Evolutionary conservation across 2,113 vertebrate species (phyloP).

Genomic region (Taurulus bubalis): DNA sequence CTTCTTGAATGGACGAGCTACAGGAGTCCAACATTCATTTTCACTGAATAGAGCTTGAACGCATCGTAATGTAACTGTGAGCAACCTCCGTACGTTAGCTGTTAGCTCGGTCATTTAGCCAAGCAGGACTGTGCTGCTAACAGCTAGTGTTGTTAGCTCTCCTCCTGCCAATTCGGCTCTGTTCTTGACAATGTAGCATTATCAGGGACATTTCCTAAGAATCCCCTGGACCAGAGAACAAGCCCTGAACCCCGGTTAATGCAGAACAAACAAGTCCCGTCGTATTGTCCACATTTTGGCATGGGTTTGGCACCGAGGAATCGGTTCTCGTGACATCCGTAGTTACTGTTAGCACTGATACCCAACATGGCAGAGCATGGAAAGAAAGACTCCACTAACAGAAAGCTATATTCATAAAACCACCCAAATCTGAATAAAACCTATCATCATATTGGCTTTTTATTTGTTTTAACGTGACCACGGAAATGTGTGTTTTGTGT

Average conservation of each 20-base stretch:
- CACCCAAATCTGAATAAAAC: slow-evolving; percentile 11
- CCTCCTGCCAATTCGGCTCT: not conserved
- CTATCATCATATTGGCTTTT: slow-evolving; percentile 16
- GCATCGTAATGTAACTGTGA: not conserved
- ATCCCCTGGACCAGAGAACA: not conserved
- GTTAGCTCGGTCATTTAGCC: too few relatives aligned
- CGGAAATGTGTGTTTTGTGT: slow-evolving; percentile 17
- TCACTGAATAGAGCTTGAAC: too few relatives aligned
- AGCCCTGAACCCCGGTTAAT: not conserved
- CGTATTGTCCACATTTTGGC: not conserved
- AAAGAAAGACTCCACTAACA: not conserved
- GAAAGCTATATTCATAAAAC: slow-evolving; percentile 26
- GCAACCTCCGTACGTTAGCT: not conserved
- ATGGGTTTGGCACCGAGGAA: not conserved
- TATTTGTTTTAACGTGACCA: slow-evolving; percentile 47
- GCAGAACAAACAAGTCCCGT: not conserved
- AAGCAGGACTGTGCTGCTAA: too few relatives aligned
- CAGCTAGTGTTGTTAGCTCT: not conserved
- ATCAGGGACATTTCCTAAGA: not conserved
- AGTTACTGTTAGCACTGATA: not conserved
- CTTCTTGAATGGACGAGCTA: too few relatives aligned
- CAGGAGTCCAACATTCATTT: too few relatives aligned
- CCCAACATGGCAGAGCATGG: not conserved
- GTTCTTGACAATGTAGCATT: not conserved
- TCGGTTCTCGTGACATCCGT: not conserved